Evolutionary conservation across 2,113 vertebrate genomes (phyloP).

Genomic region (Toxotes chatareus): DNA sequence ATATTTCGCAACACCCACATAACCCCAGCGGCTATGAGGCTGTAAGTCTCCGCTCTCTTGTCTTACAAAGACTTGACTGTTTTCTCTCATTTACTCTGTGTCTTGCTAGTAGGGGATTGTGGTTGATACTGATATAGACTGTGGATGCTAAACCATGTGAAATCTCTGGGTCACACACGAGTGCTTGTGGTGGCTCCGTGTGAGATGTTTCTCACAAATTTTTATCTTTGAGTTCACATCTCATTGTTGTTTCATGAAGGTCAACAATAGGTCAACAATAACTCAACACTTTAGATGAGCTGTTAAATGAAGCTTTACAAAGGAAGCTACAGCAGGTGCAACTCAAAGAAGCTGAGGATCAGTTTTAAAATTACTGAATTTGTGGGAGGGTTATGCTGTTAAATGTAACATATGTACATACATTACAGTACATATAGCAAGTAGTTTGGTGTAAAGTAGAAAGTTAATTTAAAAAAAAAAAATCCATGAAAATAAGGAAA

Average conservation of each 20-base stretch:
- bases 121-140: slow-evolving; percentile 24
- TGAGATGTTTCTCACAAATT: slow-evolving; percentile 50
- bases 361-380: background rate
- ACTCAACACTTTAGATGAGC: background rate
- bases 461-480: background rate
- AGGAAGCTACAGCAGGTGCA: background rate
- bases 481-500: background rate
- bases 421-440: background rate
- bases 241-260: slow-evolving; percentile 13
- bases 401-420: background rate
- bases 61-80: slow-evolving; percentile 72
- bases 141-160: slow-evolving; percentile 22
- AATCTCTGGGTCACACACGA: slow-evolving; percentile 51
- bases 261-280: slow-evolving; percentile 29
- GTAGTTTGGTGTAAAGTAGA: too few relatives aligned
- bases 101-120: slow-evolving; percentile 27
- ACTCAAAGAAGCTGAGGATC: background rate
- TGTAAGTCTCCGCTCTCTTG: slow-evolving; percentile 46
- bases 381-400: background rate
- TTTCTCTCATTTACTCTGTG: slow-evolving; percentile 16
- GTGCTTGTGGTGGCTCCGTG: slow-evolving; percentile 23
- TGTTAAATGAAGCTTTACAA: background rate
- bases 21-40: slow-evolving; percentile 46
- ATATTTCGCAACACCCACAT: slow-evolving; percentile 80
- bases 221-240: slow-evolving; percentile 56